Evolutionary conservation across 2,888 invertebrate species (phyloP), one percentile per base, ranked within the genome.

Genomic region (Athrips mouffetella): DNA sequence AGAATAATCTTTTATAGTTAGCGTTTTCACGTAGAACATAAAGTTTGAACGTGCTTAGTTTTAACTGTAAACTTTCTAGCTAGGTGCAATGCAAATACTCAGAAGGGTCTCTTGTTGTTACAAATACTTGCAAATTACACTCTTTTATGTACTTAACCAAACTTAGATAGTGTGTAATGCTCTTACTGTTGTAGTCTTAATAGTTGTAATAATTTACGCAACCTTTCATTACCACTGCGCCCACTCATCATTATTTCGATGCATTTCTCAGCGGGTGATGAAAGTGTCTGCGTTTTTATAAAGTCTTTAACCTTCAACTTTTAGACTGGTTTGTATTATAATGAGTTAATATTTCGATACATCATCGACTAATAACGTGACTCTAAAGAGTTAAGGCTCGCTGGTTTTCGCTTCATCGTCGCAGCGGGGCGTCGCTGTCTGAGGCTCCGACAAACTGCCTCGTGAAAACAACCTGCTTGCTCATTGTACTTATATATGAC

Each of bases 331-430:
- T 79, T 77, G 76, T 74, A 82, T 83, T 82, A 76, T 75, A 84
- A 85, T 84, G 75, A 84, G 80, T 80, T 79, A 83, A 85, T 83
- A 80, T 74, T 70, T 81, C 82, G 73, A 84, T 87, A 75, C 73
- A 84, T 85, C 80, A 79, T 80, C 70, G 65, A 63, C 62, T 77
- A 75, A 74, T 76, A 49, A 53, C 47, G 49, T 54, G 62, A 63
- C 70, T 76, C 70, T 29, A 29, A 78, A 67, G 73, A 75, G 74
- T 73, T 80, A 77, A 69, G 74, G 65, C 73, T 73, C 66, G 73
- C 73, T 60, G 69, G 73, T 76, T 76, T 77, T 80, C 71, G 74
- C 77, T 78, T 74, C 75, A 58, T 65, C 59, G 62, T 63, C 85
- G 39, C 87, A 73, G 78, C 80, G 70, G 85, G 87, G 69, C 45